A percentile compares a stretch with the other conserved stretches of the same genome.
Evolutionary conservation across 2,797 vertebrate species (phyloP).

Genomic region (Characodon lateralis): DNA sequence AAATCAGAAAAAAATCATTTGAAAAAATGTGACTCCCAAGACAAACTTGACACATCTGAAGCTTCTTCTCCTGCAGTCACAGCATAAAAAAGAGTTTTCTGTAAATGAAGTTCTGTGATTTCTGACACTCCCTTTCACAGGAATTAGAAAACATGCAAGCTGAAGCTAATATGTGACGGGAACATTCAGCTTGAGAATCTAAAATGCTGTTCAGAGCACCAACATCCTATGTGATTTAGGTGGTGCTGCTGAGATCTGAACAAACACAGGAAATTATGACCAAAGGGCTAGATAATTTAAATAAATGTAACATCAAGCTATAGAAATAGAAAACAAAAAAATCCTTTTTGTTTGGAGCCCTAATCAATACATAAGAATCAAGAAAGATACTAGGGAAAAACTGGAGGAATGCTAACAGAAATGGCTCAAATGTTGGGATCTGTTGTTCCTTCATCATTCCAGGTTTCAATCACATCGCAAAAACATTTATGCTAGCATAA

Average conservation of each 20-base stretch:
- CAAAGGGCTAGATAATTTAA: too few species aligned
- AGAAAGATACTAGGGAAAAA: not conserved
- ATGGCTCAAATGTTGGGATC: not conserved
- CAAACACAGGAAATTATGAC: not conserved
- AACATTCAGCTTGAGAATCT: not conserved
- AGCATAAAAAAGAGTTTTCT: not conserved
- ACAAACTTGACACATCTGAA: not conserved
- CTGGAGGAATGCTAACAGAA: not conserved
- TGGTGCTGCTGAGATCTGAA: not conserved
- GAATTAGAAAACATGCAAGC: not conserved
- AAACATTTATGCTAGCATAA: not conserved
- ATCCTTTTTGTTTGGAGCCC: too few species aligned
- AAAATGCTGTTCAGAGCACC: not conserved
- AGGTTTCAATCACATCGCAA: not conserved
- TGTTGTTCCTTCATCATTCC: not conserved
- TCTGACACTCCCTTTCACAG: not conserved
- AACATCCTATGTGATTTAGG: not conserved
- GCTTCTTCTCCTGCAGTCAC: not conserved
- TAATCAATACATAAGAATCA: not conserved
- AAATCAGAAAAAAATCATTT: not conserved
- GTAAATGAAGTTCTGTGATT: not conserved
- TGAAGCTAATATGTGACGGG: not conserved
- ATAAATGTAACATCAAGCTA: too few species aligned
- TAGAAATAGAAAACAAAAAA: too few species aligned
- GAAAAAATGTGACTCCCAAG: not conserved